These are phyloP conservation scores for Calvadosia cruxmelitensis DNA, from an alignment of 30 jellyfish, hydroid and myxozoan genomes.

Conservation along the genomic window DNA sequence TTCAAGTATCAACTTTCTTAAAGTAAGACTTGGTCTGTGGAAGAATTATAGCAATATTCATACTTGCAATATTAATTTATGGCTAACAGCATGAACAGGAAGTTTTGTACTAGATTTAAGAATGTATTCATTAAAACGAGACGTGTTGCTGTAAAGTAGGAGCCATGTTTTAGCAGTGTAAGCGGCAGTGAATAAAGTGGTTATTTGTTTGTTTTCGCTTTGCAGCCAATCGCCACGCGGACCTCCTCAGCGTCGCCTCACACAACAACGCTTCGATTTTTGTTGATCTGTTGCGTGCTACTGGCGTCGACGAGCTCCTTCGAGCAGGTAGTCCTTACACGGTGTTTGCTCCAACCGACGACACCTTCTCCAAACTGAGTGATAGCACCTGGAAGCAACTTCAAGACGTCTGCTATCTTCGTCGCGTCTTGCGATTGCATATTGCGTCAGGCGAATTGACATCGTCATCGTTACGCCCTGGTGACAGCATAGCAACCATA, in stretches of 20 bases:
- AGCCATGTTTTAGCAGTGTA: conserved; percentile 31
- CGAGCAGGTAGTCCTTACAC: conserved; percentile 25
- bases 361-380: conserved; percentile 30
- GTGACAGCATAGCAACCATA: conserved; percentile 15
- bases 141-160: too few relatives aligned
- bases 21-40: too few relatives aligned
- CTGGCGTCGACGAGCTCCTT: conserved; percentile 45
- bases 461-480: neutral
- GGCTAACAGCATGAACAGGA: too few relatives aligned
- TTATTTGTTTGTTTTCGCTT: neutral
- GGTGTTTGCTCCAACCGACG: conserved; percentile 55
- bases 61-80: neutral
- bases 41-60: too few relatives aligned
- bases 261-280: conserved; percentile 9
- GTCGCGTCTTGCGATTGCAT: conserved; percentile 47
- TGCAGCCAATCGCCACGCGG: neutral
- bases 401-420: conserved; percentile 51
- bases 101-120: too few relatives aligned
- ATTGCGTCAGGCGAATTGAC: conserved; percentile 31
- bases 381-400: conserved; percentile 11
- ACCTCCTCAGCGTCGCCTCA: neutral
- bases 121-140: too few relatives aligned
- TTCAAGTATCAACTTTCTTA: too few relatives aligned
- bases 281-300: conserved; percentile 66
- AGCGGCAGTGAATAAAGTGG: neutral